Conservation (phyloP, 2,888 invertebrate species). For the Chrysotoxum bicinctum region DNA sequence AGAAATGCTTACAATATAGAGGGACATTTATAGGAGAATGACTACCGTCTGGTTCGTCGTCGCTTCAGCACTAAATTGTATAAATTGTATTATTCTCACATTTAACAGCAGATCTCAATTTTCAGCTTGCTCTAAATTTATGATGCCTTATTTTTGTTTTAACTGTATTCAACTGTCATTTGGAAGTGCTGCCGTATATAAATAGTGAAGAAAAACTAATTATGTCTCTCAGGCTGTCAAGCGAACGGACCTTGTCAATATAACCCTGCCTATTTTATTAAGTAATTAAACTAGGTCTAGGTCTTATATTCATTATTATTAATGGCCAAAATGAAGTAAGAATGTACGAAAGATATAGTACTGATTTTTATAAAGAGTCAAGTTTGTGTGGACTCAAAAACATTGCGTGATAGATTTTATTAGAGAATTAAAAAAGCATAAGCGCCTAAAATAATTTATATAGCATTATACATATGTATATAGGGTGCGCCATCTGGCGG, state of each 20-base stretch:
- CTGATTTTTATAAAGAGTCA: no score
- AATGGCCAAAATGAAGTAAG: no score
- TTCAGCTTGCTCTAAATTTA: constrained; percentile 41
- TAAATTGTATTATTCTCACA: constrained; percentile 33
- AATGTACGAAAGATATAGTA: no score
- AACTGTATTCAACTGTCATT: constrained; percentile 27
- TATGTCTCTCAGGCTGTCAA: neutral
- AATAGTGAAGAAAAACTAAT: neutral
- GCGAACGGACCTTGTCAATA: constrained; percentile 37
- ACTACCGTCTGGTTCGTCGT: neutral
- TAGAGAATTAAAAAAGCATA: no score
- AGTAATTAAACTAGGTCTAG: constrained; percentile 27
- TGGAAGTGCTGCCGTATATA: constrained; percentile 14
- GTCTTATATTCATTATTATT: neutral
- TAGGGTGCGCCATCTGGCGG: no score
- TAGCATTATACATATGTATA: no score
- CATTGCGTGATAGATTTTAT: no score
- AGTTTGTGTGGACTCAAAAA: no score
- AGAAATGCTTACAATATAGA: neutral
- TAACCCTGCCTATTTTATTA: neutral
- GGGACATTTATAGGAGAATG: constrained; percentile 9
- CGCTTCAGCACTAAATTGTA: neutral
- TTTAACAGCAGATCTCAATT: constrained; percentile 23
- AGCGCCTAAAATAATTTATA: no score
- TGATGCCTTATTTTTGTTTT: constrained; percentile 13